Evolutionary conservation across 1,140 invertebrate species (phyloP), one percentile per base, ranked within the genome.

Genomic region (Homalodisca vitripennis): DNA sequence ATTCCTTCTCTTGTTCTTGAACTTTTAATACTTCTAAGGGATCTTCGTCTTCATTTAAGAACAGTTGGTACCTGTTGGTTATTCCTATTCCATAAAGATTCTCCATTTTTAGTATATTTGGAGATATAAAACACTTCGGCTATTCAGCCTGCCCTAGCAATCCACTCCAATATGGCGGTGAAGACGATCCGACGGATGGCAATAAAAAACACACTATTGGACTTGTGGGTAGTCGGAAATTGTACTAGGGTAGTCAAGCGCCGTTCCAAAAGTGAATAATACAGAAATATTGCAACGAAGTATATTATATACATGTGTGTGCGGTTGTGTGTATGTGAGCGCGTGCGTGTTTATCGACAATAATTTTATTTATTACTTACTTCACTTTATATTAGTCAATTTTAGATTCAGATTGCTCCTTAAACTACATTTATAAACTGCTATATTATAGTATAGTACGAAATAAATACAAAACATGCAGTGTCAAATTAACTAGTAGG

Each of bases 41-140:
- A 86, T 97, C 94, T 79, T 88, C 86, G 78, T 88, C 88, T 82
- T 92, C 89, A 79, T 88, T 85, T 79, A 95, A 87, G 81, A 95
- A 94, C 81, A 96, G 87, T 81, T 88, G 91, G 84, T 93, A 97
- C 84, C 95, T 91, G 84, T 98, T 98, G 77, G 88, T 88, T 73
- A 94, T 89, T 74, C 92, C 92, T 80, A 95, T 92, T 79, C 92
- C 95, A 87, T 97, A 97, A 60, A 55, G 51, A 60, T 68, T 68
- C 67, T 68, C 67, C 67, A 68, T 68, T 34, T 34, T 68, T 27
- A 41, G 17, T 41, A 53, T 32, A 29, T 30, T 41, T 60, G 67
- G 67, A 68, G 67, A 68, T 60, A 68, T 24, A 51, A 55, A 60
- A 20, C n/a, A 20, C 34, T 17, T 41, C 34, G 48, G 48, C 48